Conservation (phyloP, 2,797 vertebrate species). For the Streptopelia turtur region DNA sequence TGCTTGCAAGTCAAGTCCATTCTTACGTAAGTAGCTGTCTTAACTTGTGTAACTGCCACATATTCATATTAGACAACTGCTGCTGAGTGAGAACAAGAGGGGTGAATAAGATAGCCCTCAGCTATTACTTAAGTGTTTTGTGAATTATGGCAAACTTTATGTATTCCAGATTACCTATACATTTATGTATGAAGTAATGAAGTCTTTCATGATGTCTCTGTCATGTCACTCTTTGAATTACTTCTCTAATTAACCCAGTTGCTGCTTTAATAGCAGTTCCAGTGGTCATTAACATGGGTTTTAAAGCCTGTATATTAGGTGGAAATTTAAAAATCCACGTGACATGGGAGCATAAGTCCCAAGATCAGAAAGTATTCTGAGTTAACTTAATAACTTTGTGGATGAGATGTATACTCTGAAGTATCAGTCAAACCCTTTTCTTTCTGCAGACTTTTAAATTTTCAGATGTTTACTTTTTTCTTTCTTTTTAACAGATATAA, state of each 20-base stretch:
- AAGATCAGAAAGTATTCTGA: background rate
- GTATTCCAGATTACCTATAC: background rate
- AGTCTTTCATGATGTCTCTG: background rate
- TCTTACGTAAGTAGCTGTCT: background rate
- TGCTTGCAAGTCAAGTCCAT: background rate
- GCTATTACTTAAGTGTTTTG: background rate
- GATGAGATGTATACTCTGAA: background rate
- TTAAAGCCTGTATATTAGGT: background rate
- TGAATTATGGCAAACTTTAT: background rate
- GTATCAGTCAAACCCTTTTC: background rate
- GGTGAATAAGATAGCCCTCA: background rate
- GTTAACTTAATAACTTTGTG: background rate
- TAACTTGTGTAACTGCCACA: background rate
- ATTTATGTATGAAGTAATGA: background rate
- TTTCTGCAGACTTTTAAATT: background rate
- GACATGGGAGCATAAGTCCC: background rate
- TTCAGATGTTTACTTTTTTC: constrained; percentile 59
- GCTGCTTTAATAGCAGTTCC: background rate
- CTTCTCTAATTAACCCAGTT: background rate
- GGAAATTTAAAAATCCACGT: background rate
- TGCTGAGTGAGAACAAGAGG: background rate
- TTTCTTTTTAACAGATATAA: constrained; percentile 90
- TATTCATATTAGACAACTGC: background rate
- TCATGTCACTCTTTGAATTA: background rate
- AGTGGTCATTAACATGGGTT: background rate